phyloP scores from a whole-genome alignment of 2,888 invertebrate species.

The Drosophila macrospina region DNA sequence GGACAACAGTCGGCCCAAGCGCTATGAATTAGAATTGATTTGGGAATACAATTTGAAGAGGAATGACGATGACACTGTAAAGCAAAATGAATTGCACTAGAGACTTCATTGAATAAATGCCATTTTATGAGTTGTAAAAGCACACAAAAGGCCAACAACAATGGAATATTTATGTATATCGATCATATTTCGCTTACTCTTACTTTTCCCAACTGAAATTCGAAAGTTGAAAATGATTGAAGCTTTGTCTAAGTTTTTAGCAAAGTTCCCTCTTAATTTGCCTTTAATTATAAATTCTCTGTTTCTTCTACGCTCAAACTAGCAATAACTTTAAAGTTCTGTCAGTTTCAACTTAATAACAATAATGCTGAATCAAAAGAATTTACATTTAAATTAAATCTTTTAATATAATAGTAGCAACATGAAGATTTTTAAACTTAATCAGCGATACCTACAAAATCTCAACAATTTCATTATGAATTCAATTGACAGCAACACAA shows the following conservation, averaged over 20 bases:
- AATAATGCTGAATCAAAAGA: too few relatives aligned
- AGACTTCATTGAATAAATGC: constrained; percentile 19
- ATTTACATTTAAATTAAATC: too few relatives aligned
- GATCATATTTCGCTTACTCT: neutral
- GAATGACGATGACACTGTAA: constrained; percentile 1
- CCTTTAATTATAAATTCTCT: too few relatives aligned
- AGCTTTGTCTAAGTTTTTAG: too few relatives aligned
- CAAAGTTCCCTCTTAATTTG: too few relatives aligned
- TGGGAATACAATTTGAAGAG: constrained; percentile 19
- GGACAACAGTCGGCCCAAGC: neutral
- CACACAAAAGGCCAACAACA: neutral
- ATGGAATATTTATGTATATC: neutral
- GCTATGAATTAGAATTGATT: constrained; percentile 27
- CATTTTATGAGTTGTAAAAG: constrained; percentile 10
- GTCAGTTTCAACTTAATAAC: too few relatives aligned
- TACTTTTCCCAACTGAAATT: neutral
- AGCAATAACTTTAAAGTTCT: too few relatives aligned
- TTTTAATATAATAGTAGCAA: too few relatives aligned
- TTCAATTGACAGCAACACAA: neutral
- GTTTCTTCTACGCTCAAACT: too few relatives aligned
- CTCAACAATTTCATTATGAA: neutral
- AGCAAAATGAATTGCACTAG: neutral
- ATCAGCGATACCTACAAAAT: too few relatives aligned
- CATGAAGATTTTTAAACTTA: too few relatives aligned
- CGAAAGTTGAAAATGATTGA: too few relatives aligned